Percentiles rank a stretch among this genome's conserved stretches.
Evolutionary conservation across 2,797 vertebrate genomes (phyloP).

Genomic region (Rhodeus uyekii): DNA sequence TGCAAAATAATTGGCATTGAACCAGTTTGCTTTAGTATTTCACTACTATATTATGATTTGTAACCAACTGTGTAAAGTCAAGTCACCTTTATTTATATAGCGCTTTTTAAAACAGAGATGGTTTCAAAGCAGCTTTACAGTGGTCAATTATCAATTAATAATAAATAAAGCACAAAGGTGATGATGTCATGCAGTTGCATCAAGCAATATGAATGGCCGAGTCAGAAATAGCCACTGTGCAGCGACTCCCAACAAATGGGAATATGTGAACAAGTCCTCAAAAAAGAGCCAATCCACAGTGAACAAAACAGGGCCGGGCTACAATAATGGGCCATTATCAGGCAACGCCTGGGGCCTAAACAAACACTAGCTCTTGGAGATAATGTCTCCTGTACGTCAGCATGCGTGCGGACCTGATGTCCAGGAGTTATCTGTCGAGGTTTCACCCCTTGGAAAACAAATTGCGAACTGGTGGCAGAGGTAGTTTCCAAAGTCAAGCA

Average conservation of each 20-base stretch:
- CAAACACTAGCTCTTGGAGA: conserved; percentile 74
- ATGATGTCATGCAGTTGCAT: conserved; percentile 18
- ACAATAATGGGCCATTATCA: conserved; percentile 74
- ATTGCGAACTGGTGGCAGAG: conserved; percentile 44
- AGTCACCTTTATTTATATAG: too few species aligned
- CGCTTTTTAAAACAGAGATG: too few species aligned
- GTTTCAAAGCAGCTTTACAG: too few species aligned
- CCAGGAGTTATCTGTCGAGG: conserved; percentile 55
- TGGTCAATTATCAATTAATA: too few species aligned
- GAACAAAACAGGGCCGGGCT: conserved; percentile 61
- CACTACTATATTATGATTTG: not conserved
- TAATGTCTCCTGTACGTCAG: conserved; percentile 74
- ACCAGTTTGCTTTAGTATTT: conserved; percentile 13
- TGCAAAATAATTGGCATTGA: too few species aligned
- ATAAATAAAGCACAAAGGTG: conserved; percentile 1
- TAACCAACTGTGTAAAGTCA: not conserved
- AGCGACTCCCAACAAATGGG: conserved; percentile 28
- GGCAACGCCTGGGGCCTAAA: conserved; percentile 67
- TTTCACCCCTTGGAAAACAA: conserved; percentile 62
- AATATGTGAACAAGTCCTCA: conserved; percentile 43
- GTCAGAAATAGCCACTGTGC: conserved; percentile 48
- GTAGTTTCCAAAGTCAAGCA: not conserved
- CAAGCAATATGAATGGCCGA: conserved; percentile 31
- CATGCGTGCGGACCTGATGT: conserved; percentile 54
- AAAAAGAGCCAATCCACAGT: conserved; percentile 47